A percentile compares a stretch with the other conserved stretches of the same genome.
Evolutionary conservation across 2,888 invertebrate species (phyloP).

Genomic region (Rhagonycha lutea): DNA sequence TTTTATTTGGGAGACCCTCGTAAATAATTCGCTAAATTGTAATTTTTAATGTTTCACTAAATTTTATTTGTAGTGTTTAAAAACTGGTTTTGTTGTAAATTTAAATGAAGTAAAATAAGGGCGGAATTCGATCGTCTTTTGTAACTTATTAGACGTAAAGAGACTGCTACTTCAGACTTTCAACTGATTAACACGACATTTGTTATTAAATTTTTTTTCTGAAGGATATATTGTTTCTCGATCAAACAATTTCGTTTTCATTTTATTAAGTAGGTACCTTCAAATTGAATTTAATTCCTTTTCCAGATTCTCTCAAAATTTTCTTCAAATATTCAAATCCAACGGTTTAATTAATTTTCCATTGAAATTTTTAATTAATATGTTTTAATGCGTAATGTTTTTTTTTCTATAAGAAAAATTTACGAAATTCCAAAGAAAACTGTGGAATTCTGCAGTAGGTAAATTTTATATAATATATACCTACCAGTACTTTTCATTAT

Average conservation of each 20-base stretch:
- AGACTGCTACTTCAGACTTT: not conserved
- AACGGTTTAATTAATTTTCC: not conserved
- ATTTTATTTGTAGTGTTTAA: not conserved
- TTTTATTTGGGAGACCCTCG: too few species aligned
- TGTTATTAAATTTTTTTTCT: too few species aligned
- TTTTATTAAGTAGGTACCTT: not conserved
- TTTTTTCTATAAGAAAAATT: too few species aligned
- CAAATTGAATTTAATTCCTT: not conserved
- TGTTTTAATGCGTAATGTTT: too few species aligned
- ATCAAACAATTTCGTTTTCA: too few species aligned
- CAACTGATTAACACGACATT: not conserved
- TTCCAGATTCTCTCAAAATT: not conserved
- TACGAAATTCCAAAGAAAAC: too few species aligned
- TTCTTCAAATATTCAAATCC: not conserved
- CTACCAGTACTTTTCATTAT: too few species aligned
- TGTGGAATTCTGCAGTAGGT: too few species aligned
- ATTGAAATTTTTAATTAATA: not conserved
- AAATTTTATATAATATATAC: too few species aligned
- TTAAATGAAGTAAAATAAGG: not conserved
- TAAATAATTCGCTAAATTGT: not conserved
- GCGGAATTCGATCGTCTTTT: not conserved
- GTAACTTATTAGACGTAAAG: not conserved
- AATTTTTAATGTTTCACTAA: not conserved
- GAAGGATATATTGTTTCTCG: not conserved
- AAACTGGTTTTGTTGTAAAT: not conserved